These are phyloP conservation scores for Charina bottae DNA, from an alignment of 2,113 vertebrate species.

Conservation along the genomic window DNA sequence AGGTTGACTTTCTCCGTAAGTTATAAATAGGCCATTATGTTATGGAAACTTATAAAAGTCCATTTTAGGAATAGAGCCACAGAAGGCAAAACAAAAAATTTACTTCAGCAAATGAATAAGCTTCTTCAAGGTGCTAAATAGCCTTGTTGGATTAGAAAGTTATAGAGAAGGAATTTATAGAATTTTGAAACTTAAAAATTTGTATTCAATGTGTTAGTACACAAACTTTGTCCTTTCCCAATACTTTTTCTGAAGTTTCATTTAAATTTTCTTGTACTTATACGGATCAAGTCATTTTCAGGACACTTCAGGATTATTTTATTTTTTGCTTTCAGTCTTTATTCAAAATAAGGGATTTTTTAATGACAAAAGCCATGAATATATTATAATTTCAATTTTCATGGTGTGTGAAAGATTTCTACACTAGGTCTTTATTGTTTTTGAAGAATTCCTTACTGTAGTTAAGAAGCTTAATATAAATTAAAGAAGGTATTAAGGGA, in stretches of 20 bases:
- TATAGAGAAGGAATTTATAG: constrained; percentile 11
- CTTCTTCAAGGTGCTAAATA: constrained; percentile 30
- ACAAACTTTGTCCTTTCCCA: constrained; percentile 38
- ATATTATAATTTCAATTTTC: constrained; percentile 74
- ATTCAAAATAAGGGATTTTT: constrained; percentile 59
- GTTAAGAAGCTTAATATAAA: constrained; percentile 86
- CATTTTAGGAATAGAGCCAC: constrained; percentile 10
- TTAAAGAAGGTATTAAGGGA: constrained; percentile 85
- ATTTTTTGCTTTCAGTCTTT: constrained; percentile 60
- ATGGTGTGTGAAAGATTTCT: constrained; percentile 69
- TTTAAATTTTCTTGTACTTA: constrained; percentile 57
- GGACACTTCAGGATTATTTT: constrained; percentile 57
- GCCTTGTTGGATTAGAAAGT: not conserved
- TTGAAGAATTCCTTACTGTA: constrained; percentile 80
- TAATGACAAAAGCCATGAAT: constrained; percentile 56
- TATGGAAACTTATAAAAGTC: not conserved
- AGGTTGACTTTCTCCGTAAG: constrained; percentile 6
- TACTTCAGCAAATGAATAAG: not conserved
- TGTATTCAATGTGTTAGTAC: constrained; percentile 5
- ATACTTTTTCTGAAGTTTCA: constrained; percentile 47
- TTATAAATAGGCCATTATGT: not conserved
- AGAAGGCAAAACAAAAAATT: not conserved
- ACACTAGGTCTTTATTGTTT: constrained; percentile 79
- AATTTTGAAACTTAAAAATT: constrained; percentile 40
- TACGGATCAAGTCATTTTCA: constrained; percentile 60